Conservation (phyloP, 1,140 invertebrate genomes). For the Aphis craccivora region DNA sequence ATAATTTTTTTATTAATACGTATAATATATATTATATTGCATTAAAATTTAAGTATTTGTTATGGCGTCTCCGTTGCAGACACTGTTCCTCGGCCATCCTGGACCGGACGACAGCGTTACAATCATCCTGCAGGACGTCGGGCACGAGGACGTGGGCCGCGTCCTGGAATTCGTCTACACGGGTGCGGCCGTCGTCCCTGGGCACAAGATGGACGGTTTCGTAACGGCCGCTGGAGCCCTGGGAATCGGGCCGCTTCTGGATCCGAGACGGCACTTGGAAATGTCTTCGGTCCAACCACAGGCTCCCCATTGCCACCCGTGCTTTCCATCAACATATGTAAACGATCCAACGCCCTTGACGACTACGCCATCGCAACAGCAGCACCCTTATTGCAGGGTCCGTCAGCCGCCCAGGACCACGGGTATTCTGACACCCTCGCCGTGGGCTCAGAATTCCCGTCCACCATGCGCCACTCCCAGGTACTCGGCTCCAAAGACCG, state of each 20-base stretch:
- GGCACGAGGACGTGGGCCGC: slow-evolving; percentile 77
- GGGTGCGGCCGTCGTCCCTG: slow-evolving; percentile 78
- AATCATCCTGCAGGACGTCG: slow-evolving; percentile 82
- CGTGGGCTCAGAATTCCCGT: slow-evolving; percentile 60
- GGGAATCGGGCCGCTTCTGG: slow-evolving; percentile 67
- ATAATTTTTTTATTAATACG: background rate
- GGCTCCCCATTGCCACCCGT: background rate
- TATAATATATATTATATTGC: background rate
- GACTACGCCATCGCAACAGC: background rate
- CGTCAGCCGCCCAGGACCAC: slow-evolving; percentile 47
- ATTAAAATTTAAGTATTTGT: background rate
- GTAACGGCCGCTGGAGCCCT: slow-evolving; percentile 69
- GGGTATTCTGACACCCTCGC: slow-evolving; percentile 61
- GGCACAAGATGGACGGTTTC: slow-evolving; percentile 67
- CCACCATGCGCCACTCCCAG: slow-evolving; percentile 60
- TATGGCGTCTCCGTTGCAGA: slow-evolving; percentile 62
- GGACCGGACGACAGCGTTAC: slow-evolving; percentile 67
- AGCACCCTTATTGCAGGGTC: background rate
- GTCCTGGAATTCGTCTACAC: slow-evolving; percentile 85
- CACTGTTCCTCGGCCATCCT: slow-evolving; percentile 66
- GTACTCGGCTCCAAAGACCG: slow-evolving; percentile 29
- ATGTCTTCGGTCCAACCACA: background rate
- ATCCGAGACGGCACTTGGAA: slow-evolving; percentile 61
- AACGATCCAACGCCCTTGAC: background rate
- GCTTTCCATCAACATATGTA: too few species aligned